Percentiles rank a stretch among this genome's conserved stretches.
Conservation (phyloP, 1,140 invertebrate species). For the Aradophagus sp. region DNA sequence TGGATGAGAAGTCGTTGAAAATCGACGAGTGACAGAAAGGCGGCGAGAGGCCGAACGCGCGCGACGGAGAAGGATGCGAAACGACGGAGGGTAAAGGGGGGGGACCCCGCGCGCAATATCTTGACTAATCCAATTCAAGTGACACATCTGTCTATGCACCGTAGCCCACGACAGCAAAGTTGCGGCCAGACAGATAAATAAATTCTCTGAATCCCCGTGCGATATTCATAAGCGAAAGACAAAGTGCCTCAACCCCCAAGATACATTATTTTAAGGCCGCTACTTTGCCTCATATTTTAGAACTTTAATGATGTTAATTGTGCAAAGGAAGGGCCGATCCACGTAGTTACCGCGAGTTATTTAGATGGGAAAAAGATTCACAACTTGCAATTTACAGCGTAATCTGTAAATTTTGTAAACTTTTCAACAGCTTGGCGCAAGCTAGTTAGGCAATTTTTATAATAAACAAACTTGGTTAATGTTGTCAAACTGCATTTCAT, state of each 20-base stretch:
- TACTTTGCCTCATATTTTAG: constrained; percentile 22
- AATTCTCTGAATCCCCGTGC: constrained; percentile 23
- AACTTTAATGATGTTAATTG: constrained; percentile 25
- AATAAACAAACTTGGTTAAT: not conserved
- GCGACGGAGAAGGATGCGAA: too few relatives aligned
- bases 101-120: constrained; percentile 34
- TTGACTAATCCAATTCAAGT: constrained; percentile 54
- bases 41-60: not conserved
- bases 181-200: constrained; percentile 41
- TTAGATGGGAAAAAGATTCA: constrained; percentile 18
- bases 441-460: too few relatives aligned
- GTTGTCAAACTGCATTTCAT: too few relatives aligned
- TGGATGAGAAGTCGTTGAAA: constrained; percentile 26
- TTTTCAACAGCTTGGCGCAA: too few relatives aligned
- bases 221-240: constrained; percentile 36
- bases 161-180: constrained; percentile 27
- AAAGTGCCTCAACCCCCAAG: constrained; percentile 4
- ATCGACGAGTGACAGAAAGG: not conserved
- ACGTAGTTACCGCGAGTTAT: constrained; percentile 20
- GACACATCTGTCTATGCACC: constrained; percentile 38
- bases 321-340: not conserved
- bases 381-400: constrained; percentile 4
- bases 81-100: too few relatives aligned
- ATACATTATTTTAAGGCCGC: constrained; percentile 16
- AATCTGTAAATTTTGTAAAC: too few relatives aligned